A percentile compares a stretch with the other conserved stretches of the same genome.
phyloP scores from a whole-genome alignment of 2,113 vertebrate species.

The Gila orcuttii region DNA sequence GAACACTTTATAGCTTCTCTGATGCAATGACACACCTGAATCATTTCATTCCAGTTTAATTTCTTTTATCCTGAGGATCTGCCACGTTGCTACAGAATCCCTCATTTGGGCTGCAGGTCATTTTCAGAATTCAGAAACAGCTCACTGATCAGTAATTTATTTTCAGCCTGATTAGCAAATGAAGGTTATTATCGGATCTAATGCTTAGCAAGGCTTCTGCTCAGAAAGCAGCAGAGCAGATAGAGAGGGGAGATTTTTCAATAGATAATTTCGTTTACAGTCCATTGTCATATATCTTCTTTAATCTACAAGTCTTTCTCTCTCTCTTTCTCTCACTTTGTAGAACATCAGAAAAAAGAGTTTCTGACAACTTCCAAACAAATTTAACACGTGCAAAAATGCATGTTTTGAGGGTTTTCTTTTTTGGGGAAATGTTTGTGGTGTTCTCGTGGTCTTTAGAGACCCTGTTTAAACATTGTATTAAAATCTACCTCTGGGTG shows the following conservation, averaged over 20 bases:
- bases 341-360: not conserved
- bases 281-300: conserved; percentile 9
- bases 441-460: not conserved
- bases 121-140: conserved; percentile 78
- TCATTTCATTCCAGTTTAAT: conserved; percentile 31
- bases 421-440: not conserved
- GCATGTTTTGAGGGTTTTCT: not conserved
- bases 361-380: not conserved
- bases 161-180: conserved; percentile 83
- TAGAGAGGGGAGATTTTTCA: conserved; percentile 74
- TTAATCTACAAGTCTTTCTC: conserved; percentile 24
- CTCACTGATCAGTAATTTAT: conserved; percentile 85
- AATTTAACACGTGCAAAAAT: not conserved
- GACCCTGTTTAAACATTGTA: not conserved
- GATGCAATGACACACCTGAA: conserved; percentile 30
- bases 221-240: conserved; percentile 60
- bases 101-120: conserved; percentile 76
- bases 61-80: conserved; percentile 37
- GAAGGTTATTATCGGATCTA: conserved; percentile 79
- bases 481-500: not conserved
- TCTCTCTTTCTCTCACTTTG: conserved; percentile 34
- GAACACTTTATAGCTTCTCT: conserved; percentile 16
- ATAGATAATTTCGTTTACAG: conserved; percentile 65
- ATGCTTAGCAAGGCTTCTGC: conserved; percentile 60
- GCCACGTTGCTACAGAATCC: conserved; percentile 55